Evolutionary conservation across 2,113 vertebrate genomes (phyloP), one percentile per base, ranked within the genome.

Genomic region (Desmodus rotundus): DNA sequence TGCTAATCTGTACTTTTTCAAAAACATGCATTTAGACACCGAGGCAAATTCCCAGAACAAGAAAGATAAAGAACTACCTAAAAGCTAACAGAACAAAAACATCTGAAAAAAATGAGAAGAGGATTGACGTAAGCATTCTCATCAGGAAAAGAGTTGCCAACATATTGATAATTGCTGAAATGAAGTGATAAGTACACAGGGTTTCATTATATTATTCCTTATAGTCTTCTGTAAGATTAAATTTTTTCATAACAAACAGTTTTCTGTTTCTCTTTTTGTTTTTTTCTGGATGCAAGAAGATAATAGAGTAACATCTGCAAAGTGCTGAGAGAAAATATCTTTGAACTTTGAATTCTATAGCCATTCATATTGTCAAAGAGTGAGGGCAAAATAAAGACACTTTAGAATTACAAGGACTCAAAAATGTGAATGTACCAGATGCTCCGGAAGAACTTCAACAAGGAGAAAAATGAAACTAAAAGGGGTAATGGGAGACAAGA

Each of bases 41-140:
- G 58, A 76, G 47, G 45, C 47, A 76, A 88, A 76, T 43, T 96
- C 92, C 89, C 78, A 89, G 43, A 92, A 92, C 16, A 50, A 72
- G 56, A 65, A 97, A 45, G 15, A 95, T 72, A 20, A 93, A 56
- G 43, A 41, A 28, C 38, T 88, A 84, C 50, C 72, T 81, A 89
- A 89, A 94, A 88, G 22, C 50, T 76, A 92, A 38, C 38, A 77
- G 68, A 89, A 96, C 67, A 92, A 93, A 93, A 89, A 52, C 24
- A 50, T 16, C 7, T 54, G 36, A 26, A 61, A 63, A 61, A 88
- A 76, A 83, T 45, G 47, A 97, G 28, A 81, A 61, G 26, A 6
- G 10, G n/a, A 61, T 41, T 70, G 52, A 67, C 4, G 2, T 91
- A 38, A 91, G 72, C 26, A 68, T 76, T 86, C 38, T 50, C 24